Evolutionary conservation across 2,888 invertebrate species (phyloP).

Genomic region (Drosophila suboccidentalis): DNA sequence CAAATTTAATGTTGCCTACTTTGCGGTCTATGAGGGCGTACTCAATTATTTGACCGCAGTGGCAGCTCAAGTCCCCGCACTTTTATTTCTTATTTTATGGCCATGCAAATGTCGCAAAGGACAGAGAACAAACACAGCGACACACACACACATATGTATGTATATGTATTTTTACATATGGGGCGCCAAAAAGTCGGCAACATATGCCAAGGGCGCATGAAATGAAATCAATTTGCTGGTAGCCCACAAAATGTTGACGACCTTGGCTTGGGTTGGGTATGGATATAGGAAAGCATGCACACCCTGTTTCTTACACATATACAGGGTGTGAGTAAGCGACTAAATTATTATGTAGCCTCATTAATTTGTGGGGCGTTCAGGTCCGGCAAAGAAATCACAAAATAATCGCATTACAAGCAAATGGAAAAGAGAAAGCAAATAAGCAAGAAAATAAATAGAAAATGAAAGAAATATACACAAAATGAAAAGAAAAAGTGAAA

Average conservation of each 20-base stretch:
- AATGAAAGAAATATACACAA: slow-evolving; percentile 23
- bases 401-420: slow-evolving; percentile 71
- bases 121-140: slow-evolving; percentile 8
- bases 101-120: slow-evolving; percentile 71
- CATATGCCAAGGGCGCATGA: slow-evolving; percentile 62
- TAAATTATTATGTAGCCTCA: slow-evolving; percentile 73
- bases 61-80: slow-evolving; percentile 36
- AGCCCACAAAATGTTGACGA: slow-evolving; percentile 45
- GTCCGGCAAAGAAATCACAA: slow-evolving; percentile 56
- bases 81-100: slow-evolving; percentile 77
- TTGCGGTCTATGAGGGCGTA: slow-evolving; percentile 14
- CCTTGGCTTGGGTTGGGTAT: slow-evolving; percentile 31
- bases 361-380: slow-evolving; percentile 67
- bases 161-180: background rate
- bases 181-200: slow-evolving; percentile 72
- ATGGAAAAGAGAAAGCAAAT: slow-evolving; percentile 15
- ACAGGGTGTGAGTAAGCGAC: slow-evolving; percentile 26
- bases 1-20: slow-evolving; percentile 43
- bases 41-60: slow-evolving; percentile 68
- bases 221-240: slow-evolving; percentile 59
- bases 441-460: background rate
- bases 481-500: background rate
- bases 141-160: background rate
- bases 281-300: slow-evolving; percentile 20
- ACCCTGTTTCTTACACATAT: background rate